Conservation (phyloP, 2,797 vertebrate species). For the Cynopterus sphinx region DNA sequence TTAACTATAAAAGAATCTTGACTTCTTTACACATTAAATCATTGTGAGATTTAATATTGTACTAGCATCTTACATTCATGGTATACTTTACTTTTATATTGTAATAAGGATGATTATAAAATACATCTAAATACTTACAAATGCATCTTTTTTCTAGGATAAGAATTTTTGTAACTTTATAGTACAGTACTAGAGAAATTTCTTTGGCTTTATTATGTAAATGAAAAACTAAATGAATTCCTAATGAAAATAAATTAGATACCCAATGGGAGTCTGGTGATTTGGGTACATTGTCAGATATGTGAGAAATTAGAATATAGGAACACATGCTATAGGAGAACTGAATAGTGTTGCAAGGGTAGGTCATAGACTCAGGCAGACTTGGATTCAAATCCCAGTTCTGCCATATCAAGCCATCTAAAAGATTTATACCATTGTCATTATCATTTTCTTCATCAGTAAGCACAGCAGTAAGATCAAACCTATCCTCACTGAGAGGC, state of each 20-base stretch:
- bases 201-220: neutral
- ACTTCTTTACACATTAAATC: neutral
- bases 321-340: neutral
- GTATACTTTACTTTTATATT: neutral
- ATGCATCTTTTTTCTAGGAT: neutral
- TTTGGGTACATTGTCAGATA: neutral
- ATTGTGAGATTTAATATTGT: neutral
- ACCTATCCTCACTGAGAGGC: neutral
- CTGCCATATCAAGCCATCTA: neutral
- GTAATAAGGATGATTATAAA: neutral
- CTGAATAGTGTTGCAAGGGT: neutral
- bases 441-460: neutral
- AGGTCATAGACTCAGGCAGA: neutral
- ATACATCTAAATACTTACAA: neutral
- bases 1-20: neutral
- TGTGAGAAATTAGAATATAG: neutral
- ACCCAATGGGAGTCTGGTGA: neutral
- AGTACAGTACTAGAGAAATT: neutral
- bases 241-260: neutral
- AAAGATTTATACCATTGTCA: neutral
- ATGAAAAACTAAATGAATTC: constrained; percentile 13
- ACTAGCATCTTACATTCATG: neutral
- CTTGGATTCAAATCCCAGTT: neutral
- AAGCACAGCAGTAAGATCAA: neutral
- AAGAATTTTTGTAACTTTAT: neutral